phyloP scores from a whole-genome alignment of 2,888 invertebrate species.

The Habroteleia sp. region DNA sequence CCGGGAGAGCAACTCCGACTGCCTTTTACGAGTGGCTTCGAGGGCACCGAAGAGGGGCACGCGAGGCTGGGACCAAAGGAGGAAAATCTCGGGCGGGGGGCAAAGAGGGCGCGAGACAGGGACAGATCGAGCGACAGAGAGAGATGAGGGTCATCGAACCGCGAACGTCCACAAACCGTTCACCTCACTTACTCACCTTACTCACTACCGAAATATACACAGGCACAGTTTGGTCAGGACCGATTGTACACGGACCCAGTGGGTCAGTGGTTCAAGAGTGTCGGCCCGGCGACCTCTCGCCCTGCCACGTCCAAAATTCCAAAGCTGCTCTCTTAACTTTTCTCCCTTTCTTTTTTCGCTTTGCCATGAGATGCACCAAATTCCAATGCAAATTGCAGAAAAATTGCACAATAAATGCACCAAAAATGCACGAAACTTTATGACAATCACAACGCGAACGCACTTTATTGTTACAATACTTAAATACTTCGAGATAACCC shows the following conservation, averaged over 20 bases:
- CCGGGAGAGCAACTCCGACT: slow-evolving; percentile 27
- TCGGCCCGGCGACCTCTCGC: slow-evolving; percentile 49
- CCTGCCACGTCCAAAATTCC: slow-evolving; percentile 54
- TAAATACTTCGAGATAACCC: too few species aligned
- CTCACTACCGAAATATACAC: slow-evolving; percentile 74
- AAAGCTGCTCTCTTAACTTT: slow-evolving; percentile 17
- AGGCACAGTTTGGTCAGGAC: slow-evolving; percentile 62
- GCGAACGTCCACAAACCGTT: slow-evolving; percentile 71
- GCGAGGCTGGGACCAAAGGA: slow-evolving; percentile 28
- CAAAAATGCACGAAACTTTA: too few species aligned
- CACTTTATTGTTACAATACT: too few species aligned
- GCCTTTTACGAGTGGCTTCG: slow-evolving; percentile 49
- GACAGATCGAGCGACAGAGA: slow-evolving; percentile 54
- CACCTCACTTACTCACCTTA: slow-evolving; percentile 71
- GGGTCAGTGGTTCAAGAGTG: slow-evolving; percentile 79
- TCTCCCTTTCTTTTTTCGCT: slow-evolving; percentile 24
- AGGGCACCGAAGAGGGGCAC: slow-evolving; percentile 34
- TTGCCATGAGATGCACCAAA: background rate
- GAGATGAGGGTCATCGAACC: slow-evolving; percentile 72
- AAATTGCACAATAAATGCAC: too few species aligned
- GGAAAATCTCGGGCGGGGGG: slow-evolving; percentile 33
- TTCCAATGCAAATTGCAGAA: too few species aligned
- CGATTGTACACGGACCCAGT: slow-evolving; percentile 72
- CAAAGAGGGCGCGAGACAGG: slow-evolving; percentile 60
- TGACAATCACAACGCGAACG: too few species aligned